Evolutionary conservation across 2,113 vertebrate genomes (phyloP), one percentile per base, ranked within the genome.

Genomic region (Bostrychus sinensis): DNA sequence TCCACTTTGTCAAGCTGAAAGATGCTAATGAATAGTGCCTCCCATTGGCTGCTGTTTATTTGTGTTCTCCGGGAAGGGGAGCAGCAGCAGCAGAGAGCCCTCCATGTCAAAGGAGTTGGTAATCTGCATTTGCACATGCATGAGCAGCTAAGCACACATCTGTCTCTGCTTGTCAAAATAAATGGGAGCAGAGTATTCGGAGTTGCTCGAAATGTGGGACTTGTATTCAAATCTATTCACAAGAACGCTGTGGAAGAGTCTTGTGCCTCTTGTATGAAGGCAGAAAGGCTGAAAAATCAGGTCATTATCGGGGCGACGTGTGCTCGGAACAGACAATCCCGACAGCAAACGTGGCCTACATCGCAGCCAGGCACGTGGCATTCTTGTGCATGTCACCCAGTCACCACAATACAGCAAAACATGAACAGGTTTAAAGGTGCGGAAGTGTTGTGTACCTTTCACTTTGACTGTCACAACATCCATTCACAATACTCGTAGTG

Each of bases 1-100:
- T 82, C 60, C 83, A 72, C 46, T 81, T 81, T 81, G 73, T 83
- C 73, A 73, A 28, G 50, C 23, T 77, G 70, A 80, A 58, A 65
- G 76, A 70, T 69, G 48, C 62, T 70, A 64, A 82, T 77, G 76
- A 86, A 85, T 81, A 66, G 28, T 60, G 61, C 56, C 57, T 62
- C 76, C 28, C 62, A 51, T 56, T 20, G 36, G 26, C 70, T 66
- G 37, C 11, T 54, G 63, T 83, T 58, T 50, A 22, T 57, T 62
- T 74, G 34, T 57, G 54, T 39, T 66, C 43, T 54, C 37, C 26
- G 14, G 38, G 38, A 57, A 32, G 45, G 54, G 46, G 16, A 56
- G 66, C n/a, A n/a, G n/a, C n/a, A n/a, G 78, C 57, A 8, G 53
- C 34, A 30, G 56, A 13, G 28, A 51, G 25, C 34, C n/a, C 22